Percentiles rank a stretch among this genome's conserved stretches.
phyloP scores from a whole-genome alignment of 1,140 invertebrate species.

The Yoshiicerus persimilis region DNA sequence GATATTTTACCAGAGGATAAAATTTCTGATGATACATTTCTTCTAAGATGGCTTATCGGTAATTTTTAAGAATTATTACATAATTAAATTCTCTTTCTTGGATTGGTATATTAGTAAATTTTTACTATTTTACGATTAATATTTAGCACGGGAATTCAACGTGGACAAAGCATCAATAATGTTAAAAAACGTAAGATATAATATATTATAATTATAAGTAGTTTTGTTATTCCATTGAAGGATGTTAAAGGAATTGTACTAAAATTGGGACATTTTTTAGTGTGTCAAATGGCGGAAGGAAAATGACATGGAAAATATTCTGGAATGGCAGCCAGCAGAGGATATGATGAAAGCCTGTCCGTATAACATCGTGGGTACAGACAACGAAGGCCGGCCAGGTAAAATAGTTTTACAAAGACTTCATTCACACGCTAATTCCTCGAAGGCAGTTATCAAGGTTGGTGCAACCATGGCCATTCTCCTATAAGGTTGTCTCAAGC shows the following conservation, averaged over 20 bases:
- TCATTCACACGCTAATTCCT: neutral
- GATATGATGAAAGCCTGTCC: neutral
- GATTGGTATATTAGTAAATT: neutral
- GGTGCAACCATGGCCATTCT: too few species aligned
- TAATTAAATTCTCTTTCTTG: neutral
- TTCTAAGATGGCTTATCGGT: neutral
- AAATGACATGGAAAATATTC: neutral
- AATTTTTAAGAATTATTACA: neutral
- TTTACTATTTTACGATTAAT: too few species aligned
- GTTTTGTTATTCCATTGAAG: neutral
- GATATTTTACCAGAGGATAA: neutral
- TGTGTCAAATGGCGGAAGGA: neutral
- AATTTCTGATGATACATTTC: neutral
- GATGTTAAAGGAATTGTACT: neutral
- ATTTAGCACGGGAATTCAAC: neutral
- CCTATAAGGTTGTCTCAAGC: too few species aligned
- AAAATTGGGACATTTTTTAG: neutral
- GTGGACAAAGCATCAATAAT: neutral
- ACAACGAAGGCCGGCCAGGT: neutral
- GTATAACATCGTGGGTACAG: neutral
- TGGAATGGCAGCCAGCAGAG: neutral
- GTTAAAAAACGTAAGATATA: neutral
- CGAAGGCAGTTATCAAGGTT: too few species aligned
- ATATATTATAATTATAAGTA: neutral
- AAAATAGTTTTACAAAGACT: neutral